These are phyloP conservation scores for Belgica antarctica DNA, from an alignment of 2,888 invertebrate genomes.

Conservation along the genomic window DNA sequence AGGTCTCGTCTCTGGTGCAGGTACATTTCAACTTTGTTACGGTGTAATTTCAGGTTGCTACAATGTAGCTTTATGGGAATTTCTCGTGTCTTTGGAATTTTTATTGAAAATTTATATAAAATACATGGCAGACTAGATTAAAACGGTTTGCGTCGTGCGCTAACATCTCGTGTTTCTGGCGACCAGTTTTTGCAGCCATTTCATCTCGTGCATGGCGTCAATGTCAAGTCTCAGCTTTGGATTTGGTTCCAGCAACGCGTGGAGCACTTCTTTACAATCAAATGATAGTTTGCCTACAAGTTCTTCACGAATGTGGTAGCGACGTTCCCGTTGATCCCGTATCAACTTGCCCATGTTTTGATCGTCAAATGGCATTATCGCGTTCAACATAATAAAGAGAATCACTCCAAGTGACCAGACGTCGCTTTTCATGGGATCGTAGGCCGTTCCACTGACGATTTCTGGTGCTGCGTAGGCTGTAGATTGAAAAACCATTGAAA, in stretches of 20 bases:
- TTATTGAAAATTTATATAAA: neutral
- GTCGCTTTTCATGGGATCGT: conserved; percentile 85
- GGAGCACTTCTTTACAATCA: neutral
- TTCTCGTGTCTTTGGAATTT: conserved; percentile 19
- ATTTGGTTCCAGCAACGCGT: neutral
- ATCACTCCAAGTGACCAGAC: conserved; percentile 93
- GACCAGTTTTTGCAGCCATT: neutral
- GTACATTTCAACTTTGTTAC: neutral
- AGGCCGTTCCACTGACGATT: conserved; percentile 84
- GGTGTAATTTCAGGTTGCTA: neutral
- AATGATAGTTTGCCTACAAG: neutral
- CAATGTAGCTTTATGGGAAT: too few relatives aligned
- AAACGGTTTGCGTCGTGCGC: too few relatives aligned
- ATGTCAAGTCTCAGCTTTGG: neutral
- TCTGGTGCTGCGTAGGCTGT: conserved; percentile 92
- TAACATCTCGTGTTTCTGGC: neutral
- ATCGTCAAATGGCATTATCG: conserved; percentile 92
- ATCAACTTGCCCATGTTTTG: conserved; percentile 77
- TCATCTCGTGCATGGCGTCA: neutral
- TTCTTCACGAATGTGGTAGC: neutral
- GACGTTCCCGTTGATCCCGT: conserved; percentile 67
- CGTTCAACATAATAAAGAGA: conserved; percentile 90
- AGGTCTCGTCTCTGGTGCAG: neutral
- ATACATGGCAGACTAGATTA: neutral
- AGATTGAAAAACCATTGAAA: neutral